Percentiles rank a stretch among this genome's conserved stretches.
Evolutionary conservation across 92 coral and sea anemone species (phyloP).

Genomic region (Plumapathes pennacea): DNA sequence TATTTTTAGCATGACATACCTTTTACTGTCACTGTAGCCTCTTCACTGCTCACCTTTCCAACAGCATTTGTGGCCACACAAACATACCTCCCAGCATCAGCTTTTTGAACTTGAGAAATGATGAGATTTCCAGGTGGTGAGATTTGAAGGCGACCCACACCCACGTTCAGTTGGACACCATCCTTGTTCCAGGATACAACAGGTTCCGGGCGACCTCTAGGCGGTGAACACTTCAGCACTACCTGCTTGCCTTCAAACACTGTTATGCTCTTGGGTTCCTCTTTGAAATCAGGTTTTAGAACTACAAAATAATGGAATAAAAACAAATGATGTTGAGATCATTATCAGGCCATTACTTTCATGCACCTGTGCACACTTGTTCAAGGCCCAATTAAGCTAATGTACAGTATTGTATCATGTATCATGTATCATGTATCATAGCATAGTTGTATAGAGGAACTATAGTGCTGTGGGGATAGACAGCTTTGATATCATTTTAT

Average conservation of each 20-base stretch:
- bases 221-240: constrained; percentile 71
- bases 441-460: too few relatives aligned
- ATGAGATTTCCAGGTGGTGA: constrained; percentile 62
- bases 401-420: too few relatives aligned
- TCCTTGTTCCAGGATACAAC: constrained; percentile 77
- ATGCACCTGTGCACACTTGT: too few relatives aligned
- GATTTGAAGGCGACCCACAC: constrained; percentile 49
- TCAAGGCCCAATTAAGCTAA: neutral
- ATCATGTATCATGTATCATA: too few relatives aligned
- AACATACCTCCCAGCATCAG: constrained; percentile 73
- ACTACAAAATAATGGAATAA: constrained; percentile 30
- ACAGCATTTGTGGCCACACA: constrained; percentile 75
- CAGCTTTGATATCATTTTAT: too few relatives aligned
- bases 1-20: too few relatives aligned
- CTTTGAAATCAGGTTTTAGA: constrained; percentile 55
- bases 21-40: constrained; percentile 65
- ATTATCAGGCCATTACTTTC: too few relatives aligned
- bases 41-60: constrained; percentile 57
- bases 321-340: too few relatives aligned
- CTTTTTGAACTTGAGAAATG: constrained; percentile 54
- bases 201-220: constrained; percentile 84
- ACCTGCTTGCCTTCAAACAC: constrained; percentile 56
- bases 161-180: constrained; percentile 16
- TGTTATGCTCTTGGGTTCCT: constrained; percentile 55
- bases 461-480: too few relatives aligned